A percentile compares a stretch with the other conserved stretches of the same genome.
phyloP scores from a whole-genome alignment of 64 coral and sea anemone genomes.

The Porites australiensis region DNA sequence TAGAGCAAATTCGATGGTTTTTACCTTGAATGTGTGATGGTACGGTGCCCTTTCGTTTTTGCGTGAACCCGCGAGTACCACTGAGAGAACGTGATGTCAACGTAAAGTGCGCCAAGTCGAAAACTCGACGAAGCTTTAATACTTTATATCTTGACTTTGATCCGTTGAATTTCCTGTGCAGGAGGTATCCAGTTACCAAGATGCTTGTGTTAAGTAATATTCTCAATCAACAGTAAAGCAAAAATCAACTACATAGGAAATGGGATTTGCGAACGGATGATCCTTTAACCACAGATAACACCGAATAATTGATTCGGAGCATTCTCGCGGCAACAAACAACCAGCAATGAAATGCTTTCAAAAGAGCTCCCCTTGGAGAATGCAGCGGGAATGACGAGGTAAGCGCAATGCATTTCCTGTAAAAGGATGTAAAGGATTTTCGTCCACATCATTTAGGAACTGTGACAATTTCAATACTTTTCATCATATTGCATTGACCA shows the following conservation, averaged over 20 bases:
- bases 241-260: not conserved
- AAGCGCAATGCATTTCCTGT: constrained; percentile 29
- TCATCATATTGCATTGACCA: constrained; percentile 44
- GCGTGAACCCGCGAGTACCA: no score
- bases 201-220: constrained; percentile 46
- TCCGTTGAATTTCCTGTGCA: constrained; percentile 22
- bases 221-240: constrained; percentile 31
- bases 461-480: constrained; percentile 47
- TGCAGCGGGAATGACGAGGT: not conserved
- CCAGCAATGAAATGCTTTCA: not conserved
- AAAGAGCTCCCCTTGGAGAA: not conserved
- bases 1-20: not conserved
- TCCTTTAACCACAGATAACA: constrained; percentile 1
- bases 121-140: constrained; percentile 16
- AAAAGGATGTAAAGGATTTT: constrained; percentile 24
- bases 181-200: constrained; percentile 11
- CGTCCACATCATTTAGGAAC: constrained; percentile 36
- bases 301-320: not conserved
- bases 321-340: not conserved
- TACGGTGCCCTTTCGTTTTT: not conserved
- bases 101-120: constrained; percentile 21
- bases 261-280: not conserved
- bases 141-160: constrained; percentile 38
- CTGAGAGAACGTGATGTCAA: constrained; percentile 15
- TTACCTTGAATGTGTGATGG: constrained; percentile 12